These are phyloP conservation scores for Caenorhabditis afra DNA, from an alignment of 2,888 invertebrate genomes.

Conservation along the genomic window DNA sequence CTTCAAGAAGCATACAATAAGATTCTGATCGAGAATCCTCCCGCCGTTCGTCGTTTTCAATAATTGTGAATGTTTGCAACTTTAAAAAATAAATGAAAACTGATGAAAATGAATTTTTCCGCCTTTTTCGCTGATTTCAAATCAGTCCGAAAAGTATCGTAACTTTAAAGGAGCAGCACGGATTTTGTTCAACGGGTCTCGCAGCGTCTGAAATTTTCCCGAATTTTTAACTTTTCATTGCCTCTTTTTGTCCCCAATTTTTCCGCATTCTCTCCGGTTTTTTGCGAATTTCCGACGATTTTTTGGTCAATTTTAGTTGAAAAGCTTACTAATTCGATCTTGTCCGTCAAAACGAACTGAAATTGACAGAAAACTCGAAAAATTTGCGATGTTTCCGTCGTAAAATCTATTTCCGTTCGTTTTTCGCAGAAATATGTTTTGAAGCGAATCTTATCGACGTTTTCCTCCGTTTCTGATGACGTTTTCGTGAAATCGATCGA, in stretches of 20 bases:
- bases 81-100: no score
- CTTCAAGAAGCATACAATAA: conserved; percentile 51
- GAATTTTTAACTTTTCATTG: background rate
- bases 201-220: background rate
- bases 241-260: background rate
- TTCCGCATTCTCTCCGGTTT: background rate
- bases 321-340: background rate
- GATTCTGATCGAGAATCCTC: conserved; percentile 22
- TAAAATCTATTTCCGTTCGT: background rate
- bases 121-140: no score
- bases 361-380: no score
- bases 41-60: background rate
- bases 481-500: background rate
- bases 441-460: background rate
- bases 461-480: background rate
- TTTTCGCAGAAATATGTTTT: background rate
- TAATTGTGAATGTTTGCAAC: no score
- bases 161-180: background rate
- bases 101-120: no score
- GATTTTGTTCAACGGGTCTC: background rate
- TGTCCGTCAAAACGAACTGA: background rate
- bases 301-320: background rate
- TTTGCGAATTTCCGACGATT: background rate
- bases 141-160: background rate
- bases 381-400: background rate